A percentile compares a stretch with the other conserved stretches of the same genome.
Conservation (phyloP, 2,113 vertebrate genomes). For the Epinephelus lanceolatus region DNA sequence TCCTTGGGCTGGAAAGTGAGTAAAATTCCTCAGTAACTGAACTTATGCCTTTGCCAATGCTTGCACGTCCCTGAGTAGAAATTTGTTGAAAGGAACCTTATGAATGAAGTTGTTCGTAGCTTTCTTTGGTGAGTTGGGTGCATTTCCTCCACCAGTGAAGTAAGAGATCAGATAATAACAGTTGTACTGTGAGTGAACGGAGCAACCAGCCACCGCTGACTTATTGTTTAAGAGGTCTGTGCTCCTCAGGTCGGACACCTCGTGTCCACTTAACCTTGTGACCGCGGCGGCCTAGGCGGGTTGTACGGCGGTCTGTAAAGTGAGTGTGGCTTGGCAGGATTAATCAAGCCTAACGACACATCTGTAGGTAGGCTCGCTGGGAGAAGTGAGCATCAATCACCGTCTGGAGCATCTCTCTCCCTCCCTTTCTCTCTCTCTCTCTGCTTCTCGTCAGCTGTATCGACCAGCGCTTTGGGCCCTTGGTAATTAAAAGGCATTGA, state of each 20-base stretch:
- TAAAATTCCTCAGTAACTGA: not conserved
- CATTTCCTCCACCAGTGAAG: not conserved
- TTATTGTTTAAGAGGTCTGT: constrained; percentile 34
- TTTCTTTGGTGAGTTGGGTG: not conserved
- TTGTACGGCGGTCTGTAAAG: constrained; percentile 54
- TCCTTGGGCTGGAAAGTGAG: not conserved
- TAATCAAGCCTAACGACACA: constrained; percentile 77
- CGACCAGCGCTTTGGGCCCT: constrained; percentile 74
- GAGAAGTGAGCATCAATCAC: constrained; percentile 76
- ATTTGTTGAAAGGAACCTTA: not conserved
- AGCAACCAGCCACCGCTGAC: constrained; percentile 38
- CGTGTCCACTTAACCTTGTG: constrained; percentile 71
- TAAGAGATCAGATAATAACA: constrained; percentile 22
- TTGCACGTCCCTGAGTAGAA: not conserved
- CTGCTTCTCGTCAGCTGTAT: constrained; percentile 76
- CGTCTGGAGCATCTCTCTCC: constrained; percentile 38
- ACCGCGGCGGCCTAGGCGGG: constrained; percentile 49
- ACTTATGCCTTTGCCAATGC: constrained; percentile 3
- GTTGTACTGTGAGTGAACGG: constrained; percentile 1
- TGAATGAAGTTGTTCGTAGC: not conserved
- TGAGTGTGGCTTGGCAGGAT: constrained; percentile 67
- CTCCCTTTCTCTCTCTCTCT: constrained; percentile 39
- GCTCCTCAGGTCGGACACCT: constrained; percentile 44
- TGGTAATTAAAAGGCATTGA: constrained; percentile 87
- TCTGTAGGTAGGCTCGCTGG: constrained; percentile 60